Base-by-base conservation (phyloP, 2,888 invertebrate species). In the Diarsia rubi region DNA sequence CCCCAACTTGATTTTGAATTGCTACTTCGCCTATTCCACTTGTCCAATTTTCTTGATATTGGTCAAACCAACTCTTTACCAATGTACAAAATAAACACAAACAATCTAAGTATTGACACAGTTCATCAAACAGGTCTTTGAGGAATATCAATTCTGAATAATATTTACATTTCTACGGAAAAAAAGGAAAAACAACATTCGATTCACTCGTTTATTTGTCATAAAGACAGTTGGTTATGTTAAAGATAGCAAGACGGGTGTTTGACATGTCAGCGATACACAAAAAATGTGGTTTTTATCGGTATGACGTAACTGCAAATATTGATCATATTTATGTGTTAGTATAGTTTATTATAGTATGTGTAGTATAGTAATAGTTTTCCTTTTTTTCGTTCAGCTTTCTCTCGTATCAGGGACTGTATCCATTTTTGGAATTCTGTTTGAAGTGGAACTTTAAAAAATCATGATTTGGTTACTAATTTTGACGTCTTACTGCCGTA, bases 151-250 rank as follows among this genome's bases (percentile, higher is more conserved):
- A 45, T 57, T n/a, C n/a, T 11, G 49, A n/a, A 59, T 42, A 75
- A 57, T 47, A 65, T 77, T 57, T 57, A 59, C 42, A 77, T 60
- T 4, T 44, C 19, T 19, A 52, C 19, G 14, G 60, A 69, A 67
- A 60, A 78, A 45, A 49, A 60, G 69, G 78, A 59, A 49, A 44
- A 37, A 42, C 47, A 49, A 77, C 57, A 59, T 49, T 67, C 42
- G 44, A 59, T 67, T 59, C 44, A 24, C 44, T 75, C 24, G 59
- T 60, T 68, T 68, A 45, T 69, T 69, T n/a, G 11, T 52, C 52
- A n/a, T 68, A 75, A 78, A 75, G n/a, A 37, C 60, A 52, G 69
- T 75, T 69, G 14, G 47, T 42, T 70, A 63, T 54, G 52, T 54
- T 16, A 6, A 37, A 78, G 9, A 42, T 47, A 27, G 37, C 45